Conservation (phyloP, 2,888 invertebrate genomes). For the Theretra japonica region DNA sequence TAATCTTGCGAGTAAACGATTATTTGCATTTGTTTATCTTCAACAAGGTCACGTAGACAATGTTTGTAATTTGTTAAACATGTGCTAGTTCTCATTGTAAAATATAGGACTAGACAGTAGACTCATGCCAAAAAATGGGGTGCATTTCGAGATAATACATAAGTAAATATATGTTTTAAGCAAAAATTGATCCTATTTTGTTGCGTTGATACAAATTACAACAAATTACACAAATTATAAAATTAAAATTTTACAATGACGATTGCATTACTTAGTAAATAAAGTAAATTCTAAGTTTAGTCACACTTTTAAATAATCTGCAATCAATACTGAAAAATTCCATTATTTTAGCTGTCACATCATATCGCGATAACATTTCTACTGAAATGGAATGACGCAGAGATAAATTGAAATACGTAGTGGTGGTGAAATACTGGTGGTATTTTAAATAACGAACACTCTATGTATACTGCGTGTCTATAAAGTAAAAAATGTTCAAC, state of each 20-base stretch:
- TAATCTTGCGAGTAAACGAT: constrained; percentile 13
- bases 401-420: constrained; percentile 11
- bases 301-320: neutral
- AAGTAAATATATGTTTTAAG: no score
- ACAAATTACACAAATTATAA: no score
- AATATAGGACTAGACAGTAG: no score
- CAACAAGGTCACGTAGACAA: neutral
- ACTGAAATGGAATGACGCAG: constrained; percentile 7
- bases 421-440: no score
- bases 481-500: neutral
- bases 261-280: neutral
- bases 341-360: constrained; percentile 11
- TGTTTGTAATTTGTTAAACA: neutral
- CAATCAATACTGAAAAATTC: neutral
- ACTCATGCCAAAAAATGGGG: no score
- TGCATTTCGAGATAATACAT: no score
- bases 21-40: constrained; percentile 12
- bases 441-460: neutral
- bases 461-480: neutral
- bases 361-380: constrained; percentile 2
- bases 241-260: no score
- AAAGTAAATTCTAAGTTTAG: neutral
- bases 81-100: no score
- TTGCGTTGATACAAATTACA: no score
- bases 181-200: no score